These are phyloP conservation scores for Barnardius zonarius DNA, from an alignment of 2,113 vertebrate species.

Conservation along the genomic window DNA sequence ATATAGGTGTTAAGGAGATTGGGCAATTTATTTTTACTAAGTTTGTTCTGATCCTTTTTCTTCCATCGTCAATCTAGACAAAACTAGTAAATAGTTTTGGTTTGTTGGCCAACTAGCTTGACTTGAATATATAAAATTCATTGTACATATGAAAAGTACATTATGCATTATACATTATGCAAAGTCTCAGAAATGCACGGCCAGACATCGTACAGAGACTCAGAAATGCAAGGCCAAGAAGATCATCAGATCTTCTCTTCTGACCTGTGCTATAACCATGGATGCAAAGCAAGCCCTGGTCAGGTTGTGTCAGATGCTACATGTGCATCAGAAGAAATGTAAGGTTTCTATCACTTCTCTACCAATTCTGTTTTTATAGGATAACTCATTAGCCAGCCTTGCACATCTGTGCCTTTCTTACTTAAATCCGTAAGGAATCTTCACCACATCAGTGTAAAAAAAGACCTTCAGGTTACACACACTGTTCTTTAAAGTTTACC, in stretches of 20 bases:
- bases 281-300: not conserved
- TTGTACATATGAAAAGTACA: not conserved
- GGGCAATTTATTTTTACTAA: constrained; percentile 13
- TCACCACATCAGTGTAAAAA: not conserved
- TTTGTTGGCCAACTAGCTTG: not conserved
- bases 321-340: not conserved
- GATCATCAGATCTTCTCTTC: not conserved
- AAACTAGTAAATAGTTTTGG: not conserved
- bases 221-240: not conserved
- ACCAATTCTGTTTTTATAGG: not conserved
- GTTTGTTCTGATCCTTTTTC: not conserved
- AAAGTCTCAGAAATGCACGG: not conserved
- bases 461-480: not conserved
- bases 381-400: not conserved
- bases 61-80: not conserved
- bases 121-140: not conserved
- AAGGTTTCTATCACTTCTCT: not conserved
- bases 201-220: not conserved
- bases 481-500: not conserved
- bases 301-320: not conserved
- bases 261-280: not conserved
- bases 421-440: not conserved
- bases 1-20: not conserved
- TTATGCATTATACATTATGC: not conserved
- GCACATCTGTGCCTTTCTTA: not conserved